Base-by-base conservation (phyloP, 2,113 vertebrate species). In the Phyllopteryx taeniolatus region DNA sequence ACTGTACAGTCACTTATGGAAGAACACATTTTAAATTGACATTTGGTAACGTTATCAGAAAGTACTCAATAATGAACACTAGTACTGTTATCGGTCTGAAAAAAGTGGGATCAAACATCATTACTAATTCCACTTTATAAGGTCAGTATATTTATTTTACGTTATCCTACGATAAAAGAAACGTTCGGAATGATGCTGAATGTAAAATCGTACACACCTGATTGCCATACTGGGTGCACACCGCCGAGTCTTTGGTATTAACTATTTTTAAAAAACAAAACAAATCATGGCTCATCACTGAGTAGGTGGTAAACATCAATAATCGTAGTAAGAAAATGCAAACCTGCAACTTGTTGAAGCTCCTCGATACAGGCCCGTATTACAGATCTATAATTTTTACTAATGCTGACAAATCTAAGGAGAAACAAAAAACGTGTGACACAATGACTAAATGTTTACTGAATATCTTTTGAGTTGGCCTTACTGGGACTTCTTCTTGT, bases 321-420 rank as follows among this genome's bases (percentile, higher is more conserved):
- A 19, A 47, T 10, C 1, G n/a, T 17, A 43, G 11, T 56, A 22
- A 47, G 0, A 68, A 35, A 73, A 60, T 12, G 73, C 66, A 86
- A 84, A 97, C 96, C 83, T 80, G 96, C 94, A 74, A 91, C 87
- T 73, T 96, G 94, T 75, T 96, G 95, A 84, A 98, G 95, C 78
- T 99, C 98, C 62, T 98, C 96, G 94, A 98, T 97, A 71, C 95
- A 98, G 2, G 98, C 98, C 83, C 96, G 89, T 43, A 98, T 95
- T 67, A 98, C 95, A 0, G 98, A 99, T 4, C 98, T 93, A 83
- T 99, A 99, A 91, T 96, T 96, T 89, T 97, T 99, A 88, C 98
- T 99, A 74, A 98, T 94, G 88, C 94, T 95, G 86, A 98, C 94
- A 85, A 98, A 95, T 19, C 97, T 99, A 84, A 54, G 78, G 79